Conservation (phyloP, 2,797 vertebrate genomes). For the Iguana delicatissima region DNA sequence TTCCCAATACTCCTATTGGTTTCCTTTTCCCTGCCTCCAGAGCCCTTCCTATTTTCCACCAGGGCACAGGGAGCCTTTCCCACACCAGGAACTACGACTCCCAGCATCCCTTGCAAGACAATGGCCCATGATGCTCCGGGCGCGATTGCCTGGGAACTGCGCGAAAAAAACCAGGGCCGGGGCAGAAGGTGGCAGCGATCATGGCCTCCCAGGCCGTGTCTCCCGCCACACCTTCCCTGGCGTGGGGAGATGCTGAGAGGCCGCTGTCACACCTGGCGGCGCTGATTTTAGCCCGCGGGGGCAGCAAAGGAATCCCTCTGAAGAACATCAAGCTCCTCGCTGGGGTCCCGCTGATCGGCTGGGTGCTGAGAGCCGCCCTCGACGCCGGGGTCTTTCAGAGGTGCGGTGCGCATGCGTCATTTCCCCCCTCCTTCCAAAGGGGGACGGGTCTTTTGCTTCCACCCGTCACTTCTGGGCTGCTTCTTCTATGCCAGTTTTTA, state of each 20-base stretch:
- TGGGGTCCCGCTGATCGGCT: constrained; percentile 91
- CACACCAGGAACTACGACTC: no score
- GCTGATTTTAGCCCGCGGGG: constrained; percentile 89
- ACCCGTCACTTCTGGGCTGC: neutral
- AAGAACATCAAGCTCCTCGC: constrained; percentile 94
- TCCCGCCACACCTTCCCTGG: constrained; percentile 48
- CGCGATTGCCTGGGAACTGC: no score
- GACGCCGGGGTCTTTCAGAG: constrained; percentile 88
- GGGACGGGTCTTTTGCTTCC: neutral
- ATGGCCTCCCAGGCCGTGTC: neutral
- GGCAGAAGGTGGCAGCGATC: no score
- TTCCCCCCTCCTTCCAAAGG: fast-evolving
- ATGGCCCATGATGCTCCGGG: no score
- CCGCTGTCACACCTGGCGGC: constrained; percentile 82
- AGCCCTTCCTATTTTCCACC: no score
- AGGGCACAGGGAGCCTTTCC: no score
- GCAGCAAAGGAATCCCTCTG: constrained; percentile 93
- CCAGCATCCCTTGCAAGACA: no score
- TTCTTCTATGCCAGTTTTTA: no score
- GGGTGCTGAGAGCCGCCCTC: constrained; percentile 89
- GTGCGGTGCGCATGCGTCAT: constrained; percentile 82
- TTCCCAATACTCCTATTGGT: no score
- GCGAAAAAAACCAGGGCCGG: no score
- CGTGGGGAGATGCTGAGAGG: constrained; percentile 59
- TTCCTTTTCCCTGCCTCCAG: no score